These are phyloP conservation scores for Sebastes reedi DNA, from an alignment of 2,797 vertebrate species.

Conservation along the genomic window DNA sequence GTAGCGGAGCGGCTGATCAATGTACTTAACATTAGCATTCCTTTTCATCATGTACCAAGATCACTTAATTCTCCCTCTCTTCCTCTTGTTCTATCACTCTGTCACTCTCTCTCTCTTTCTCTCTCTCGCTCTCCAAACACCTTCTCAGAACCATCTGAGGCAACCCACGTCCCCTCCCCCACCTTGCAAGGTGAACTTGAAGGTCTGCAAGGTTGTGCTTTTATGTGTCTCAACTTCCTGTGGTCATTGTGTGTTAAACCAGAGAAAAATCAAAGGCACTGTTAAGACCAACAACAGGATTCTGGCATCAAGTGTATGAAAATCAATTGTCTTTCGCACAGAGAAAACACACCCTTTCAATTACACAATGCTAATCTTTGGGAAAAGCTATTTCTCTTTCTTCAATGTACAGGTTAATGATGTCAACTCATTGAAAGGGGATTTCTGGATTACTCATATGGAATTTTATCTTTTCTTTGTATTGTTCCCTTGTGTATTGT, in stretches of 20 bases:
- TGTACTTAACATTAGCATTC: slow-evolving; percentile 88
- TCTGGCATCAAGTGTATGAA: slow-evolving; percentile 69
- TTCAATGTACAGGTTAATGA: slow-evolving; percentile 72
- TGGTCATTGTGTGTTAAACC: slow-evolving; percentile 64
- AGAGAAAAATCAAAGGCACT: slow-evolving; percentile 73
- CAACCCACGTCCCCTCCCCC: slow-evolving; percentile 58
- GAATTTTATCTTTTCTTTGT: slow-evolving; percentile 67
- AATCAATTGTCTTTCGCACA: slow-evolving; percentile 73
- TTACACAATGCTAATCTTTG: slow-evolving; percentile 64
- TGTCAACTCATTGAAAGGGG: slow-evolving; percentile 67
- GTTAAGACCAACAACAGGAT: slow-evolving; percentile 71
- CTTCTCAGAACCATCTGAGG: slow-evolving; percentile 72
- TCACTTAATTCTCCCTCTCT: slow-evolving; percentile 81
- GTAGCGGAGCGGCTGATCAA: slow-evolving; percentile 82
- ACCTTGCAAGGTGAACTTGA: slow-evolving; percentile 86
- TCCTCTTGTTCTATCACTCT: slow-evolving; percentile 78
- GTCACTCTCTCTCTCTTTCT: slow-evolving; percentile 71
- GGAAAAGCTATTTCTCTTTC: slow-evolving; percentile 36
- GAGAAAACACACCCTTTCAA: slow-evolving; percentile 57
- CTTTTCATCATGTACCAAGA: slow-evolving; percentile 86
- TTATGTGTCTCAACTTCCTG: slow-evolving; percentile 74
- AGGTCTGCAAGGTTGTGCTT: slow-evolving; percentile 81
- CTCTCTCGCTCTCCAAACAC: slow-evolving; percentile 67
- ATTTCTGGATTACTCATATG: slow-evolving; percentile 65
- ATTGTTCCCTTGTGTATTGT: slow-evolving; percentile 58